A percentile compares a stretch with the other conserved stretches of the same genome.
Evolutionary conservation across 2,888 invertebrate genomes (phyloP).

Genomic region (Eupithecia insigniata): DNA sequence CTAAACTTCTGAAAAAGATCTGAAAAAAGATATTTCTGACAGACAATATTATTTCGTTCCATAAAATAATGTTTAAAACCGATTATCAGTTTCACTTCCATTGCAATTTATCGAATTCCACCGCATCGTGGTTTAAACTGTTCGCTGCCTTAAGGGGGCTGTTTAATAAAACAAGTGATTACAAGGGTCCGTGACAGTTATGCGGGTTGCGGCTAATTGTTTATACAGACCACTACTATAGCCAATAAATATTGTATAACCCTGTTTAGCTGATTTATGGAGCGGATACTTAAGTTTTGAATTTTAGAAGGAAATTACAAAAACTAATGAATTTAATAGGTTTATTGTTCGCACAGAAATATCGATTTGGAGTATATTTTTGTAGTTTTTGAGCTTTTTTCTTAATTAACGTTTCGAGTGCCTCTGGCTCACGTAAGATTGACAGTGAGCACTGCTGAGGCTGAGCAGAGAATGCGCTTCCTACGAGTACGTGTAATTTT

Average conservation of each 20-base stretch:
- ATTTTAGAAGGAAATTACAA: background rate
- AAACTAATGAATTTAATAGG: background rate
- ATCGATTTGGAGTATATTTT: background rate
- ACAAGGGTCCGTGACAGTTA: constrained; percentile 63
- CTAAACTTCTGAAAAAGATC: too few species aligned
- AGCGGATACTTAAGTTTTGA: background rate
- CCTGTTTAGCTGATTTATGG: background rate
- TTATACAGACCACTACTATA: constrained; percentile 48
- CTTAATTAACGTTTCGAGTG: too few species aligned
- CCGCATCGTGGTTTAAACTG: background rate
- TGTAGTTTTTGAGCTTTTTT: too few species aligned
- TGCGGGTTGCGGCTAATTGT: constrained; percentile 59
- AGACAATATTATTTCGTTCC: background rate
- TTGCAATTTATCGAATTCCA: background rate
- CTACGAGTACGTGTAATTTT: background rate
- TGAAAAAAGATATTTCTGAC: background rate
- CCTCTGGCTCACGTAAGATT: too few species aligned
- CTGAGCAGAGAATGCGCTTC: background rate
- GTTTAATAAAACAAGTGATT: constrained; percentile 55
- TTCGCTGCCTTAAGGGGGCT: background rate
- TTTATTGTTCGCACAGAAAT: background rate
- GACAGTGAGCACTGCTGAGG: too few species aligned
- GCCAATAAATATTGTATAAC: constrained; percentile 15
- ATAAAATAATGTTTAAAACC: background rate
- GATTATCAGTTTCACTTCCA: background rate